Conservation (phyloP, 2,888 invertebrate species). For the Oasisia sp. region DNA sequence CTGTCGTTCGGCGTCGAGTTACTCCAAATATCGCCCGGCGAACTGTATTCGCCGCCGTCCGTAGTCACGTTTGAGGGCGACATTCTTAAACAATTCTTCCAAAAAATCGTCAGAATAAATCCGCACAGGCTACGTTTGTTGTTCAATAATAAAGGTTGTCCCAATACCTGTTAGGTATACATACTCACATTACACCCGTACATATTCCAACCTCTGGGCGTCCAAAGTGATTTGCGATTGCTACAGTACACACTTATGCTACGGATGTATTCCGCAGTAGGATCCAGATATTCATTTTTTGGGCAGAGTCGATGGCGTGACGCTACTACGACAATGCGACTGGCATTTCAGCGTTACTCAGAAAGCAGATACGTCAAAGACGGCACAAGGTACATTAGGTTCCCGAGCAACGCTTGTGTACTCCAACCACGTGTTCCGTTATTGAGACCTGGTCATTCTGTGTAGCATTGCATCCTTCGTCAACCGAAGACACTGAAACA, state of each 20-base stretch:
- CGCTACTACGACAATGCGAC: not conserved
- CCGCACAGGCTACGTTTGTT: not conserved
- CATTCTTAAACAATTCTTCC: not conserved
- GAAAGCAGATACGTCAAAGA: not conserved
- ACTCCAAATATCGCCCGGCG: not conserved
- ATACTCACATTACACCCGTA: not conserved
- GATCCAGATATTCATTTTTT: not conserved
- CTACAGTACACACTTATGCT: not conserved
- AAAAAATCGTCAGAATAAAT: not conserved
- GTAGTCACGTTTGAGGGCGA: not conserved
- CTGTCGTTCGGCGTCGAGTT: constrained; percentile 6
- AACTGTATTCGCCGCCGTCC: not conserved
- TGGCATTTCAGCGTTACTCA: not conserved
- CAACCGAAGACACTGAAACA: not conserved
- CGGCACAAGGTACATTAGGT: not conserved
- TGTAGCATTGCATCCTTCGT: not conserved
- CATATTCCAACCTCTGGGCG: not conserved
- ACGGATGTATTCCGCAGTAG: not conserved
- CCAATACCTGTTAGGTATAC: not conserved
- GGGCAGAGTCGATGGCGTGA: not conserved
- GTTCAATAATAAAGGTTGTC: not conserved
- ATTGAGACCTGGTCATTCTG: not conserved
- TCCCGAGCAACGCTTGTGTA: not conserved
- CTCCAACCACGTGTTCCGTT: not conserved
- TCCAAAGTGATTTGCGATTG: not conserved